Conservation (phyloP, 1,140 invertebrate species). For the Parapsyche elsis region DNA sequence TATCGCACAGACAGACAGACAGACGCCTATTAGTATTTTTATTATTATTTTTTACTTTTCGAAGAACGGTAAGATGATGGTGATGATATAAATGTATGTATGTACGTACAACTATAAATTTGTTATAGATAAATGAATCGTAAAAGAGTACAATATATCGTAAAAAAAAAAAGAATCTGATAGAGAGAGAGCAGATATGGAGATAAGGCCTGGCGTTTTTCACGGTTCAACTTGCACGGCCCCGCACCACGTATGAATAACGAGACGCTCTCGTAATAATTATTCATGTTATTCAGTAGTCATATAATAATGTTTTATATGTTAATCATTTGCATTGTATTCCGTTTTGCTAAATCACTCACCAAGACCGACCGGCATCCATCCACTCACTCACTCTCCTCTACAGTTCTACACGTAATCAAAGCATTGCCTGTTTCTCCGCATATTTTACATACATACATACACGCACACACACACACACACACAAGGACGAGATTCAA, state of each 20-base stretch:
- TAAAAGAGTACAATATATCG: background rate
- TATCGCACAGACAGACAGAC: background rate
- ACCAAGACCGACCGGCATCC: conserved; percentile 46
- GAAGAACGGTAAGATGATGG: no score
- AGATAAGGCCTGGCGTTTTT: conserved; percentile 38
- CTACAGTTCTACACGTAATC: conserved; percentile 8
- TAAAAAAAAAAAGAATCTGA: background rate
- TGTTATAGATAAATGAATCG: background rate
- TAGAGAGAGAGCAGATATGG: conserved; percentile 5
- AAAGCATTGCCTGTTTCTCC: background rate
- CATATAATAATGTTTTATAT: conserved; percentile 56
- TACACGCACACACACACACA: no score
- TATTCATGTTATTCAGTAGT: conserved; percentile 56
- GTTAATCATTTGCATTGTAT: conserved; percentile 57
- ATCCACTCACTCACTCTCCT: background rate
- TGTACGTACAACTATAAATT: background rate
- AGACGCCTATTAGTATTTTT: conserved; percentile 4
- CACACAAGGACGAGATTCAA: no score
- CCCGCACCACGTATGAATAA: conserved; percentile 8
- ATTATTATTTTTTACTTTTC: background rate
- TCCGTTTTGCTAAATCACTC: conserved; percentile 56
- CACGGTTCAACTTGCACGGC: conserved; percentile 34
- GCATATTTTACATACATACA: no score
- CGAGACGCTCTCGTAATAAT: conserved; percentile 40
- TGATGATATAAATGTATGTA: no score